Conservation (phyloP, 2,113 vertebrate genomes). For the Atrichornis clamosus region DNA sequence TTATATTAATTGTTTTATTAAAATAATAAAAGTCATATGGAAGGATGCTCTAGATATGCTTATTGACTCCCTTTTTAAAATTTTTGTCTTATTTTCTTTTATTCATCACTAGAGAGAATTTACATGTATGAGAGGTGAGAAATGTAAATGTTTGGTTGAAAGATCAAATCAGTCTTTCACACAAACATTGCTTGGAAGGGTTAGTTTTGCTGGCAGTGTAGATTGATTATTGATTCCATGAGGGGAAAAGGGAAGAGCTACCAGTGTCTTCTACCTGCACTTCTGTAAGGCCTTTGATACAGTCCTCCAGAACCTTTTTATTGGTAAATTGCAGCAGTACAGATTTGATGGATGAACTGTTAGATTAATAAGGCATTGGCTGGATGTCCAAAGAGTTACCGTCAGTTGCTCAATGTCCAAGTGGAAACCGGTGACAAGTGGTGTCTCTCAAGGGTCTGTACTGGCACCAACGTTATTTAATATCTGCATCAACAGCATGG, state of each 20-base stretch:
- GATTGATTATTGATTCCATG: neutral
- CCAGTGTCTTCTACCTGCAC: rapidly evolving
- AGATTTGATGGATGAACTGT: neutral
- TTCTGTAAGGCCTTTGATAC: neutral
- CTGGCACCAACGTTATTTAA: neutral
- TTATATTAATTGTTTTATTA: neutral
- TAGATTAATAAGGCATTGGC: neutral
- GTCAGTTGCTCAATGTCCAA: too few relatives aligned
- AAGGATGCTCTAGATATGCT: neutral
- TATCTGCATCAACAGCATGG: neutral
- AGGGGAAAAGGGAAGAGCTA: neutral
- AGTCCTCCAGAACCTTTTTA: neutral
- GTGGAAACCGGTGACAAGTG: neutral
- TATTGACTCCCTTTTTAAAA: neutral
- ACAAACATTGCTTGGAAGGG: neutral
- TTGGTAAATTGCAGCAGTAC: neutral
- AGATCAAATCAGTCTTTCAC: neutral
- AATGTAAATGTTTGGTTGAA: neutral
- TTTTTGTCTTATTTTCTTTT: neutral
- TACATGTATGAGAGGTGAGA: neutral
- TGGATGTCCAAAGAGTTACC: neutral
- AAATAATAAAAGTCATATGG: neutral
- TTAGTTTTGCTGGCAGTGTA: neutral
- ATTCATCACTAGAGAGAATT: neutral
- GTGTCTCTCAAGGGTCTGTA: neutral